Evolutionary conservation across 2,113 vertebrate genomes (phyloP), one percentile per base, ranked within the genome.

Genomic region (Sylvilagus bachmani): DNA sequence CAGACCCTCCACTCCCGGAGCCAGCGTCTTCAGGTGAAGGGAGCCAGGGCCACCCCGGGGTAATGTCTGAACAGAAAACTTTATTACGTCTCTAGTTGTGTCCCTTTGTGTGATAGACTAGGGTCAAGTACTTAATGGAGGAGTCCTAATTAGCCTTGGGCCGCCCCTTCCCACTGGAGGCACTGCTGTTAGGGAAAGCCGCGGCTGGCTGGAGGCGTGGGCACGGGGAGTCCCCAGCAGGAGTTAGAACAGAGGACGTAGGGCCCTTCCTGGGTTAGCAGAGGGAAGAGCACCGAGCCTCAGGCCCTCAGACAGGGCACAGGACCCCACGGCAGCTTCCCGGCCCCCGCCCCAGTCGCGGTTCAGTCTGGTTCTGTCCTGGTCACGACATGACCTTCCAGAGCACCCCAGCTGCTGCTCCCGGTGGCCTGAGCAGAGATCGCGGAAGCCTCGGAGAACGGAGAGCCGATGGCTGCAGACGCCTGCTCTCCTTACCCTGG

Each of bases 11-110:
- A 31, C 61, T 29, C 38, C 8, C 7, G 31, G 19, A 82, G 17
- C 49, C 69, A 73, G 71, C 79, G 17, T 55, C n/a, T 89, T 89
- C 64, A 53, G 55, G 14, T 25, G 25, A 66, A 95, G 38, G 91
- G 83, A 79, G 86, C 44, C 79, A 81, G 53, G 91, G n/a, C 22
- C 78, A 78, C 22, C 64, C 10, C 21, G 70, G 27, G 17, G 95
- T 92, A 44, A 83, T 31, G 95, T 92, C 93, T 93, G 95, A 86
- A 97, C 90, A 51, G 91, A 93, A 94, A 89, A 84, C 75, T 97
- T 97, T 97, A 97, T 97, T 97, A 85, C n/a, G 61, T 77, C 94
- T 95, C 66, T 95, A 74, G 61, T 92, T 92, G 89, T 55, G 14
- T 84, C 75, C 75, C 75, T 95, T 80, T 95, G 70, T 61, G 36